Evolutionary conservation across 2,888 invertebrate species (phyloP).

Genomic region (Cetonia aurata): DNA sequence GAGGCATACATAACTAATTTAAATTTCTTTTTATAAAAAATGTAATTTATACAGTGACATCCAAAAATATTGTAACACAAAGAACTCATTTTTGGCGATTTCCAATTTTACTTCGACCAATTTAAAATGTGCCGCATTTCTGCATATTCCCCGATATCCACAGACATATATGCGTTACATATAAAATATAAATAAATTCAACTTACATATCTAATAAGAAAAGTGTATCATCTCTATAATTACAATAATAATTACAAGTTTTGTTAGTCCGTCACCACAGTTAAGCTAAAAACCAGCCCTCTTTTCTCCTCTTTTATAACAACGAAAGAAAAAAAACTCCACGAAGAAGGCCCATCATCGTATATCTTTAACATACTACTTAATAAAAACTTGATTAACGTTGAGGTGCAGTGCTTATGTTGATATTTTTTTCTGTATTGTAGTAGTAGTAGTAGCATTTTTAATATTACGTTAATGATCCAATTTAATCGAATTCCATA

Average conservation of each 20-base stretch:
- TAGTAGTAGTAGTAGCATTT: neutral
- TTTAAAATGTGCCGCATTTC: too few relatives aligned
- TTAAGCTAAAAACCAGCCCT: slow-evolving; percentile 62
- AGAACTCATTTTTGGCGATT: too few relatives aligned
- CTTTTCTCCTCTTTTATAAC: slow-evolving; percentile 23
- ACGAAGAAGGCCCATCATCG: slow-evolving; percentile 9
- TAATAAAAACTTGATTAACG: slow-evolving; percentile 49
- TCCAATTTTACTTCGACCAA: too few relatives aligned
- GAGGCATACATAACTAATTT: too few relatives aligned
- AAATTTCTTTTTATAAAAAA: too few relatives aligned
- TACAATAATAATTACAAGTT: slow-evolving; percentile 62
- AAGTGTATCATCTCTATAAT: slow-evolving; percentile 57
- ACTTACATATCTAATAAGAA: slow-evolving; percentile 53
- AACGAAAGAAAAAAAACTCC: neutral
- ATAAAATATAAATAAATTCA: slow-evolving; percentile 54
- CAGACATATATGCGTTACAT: neutral
- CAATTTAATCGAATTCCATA: neutral
- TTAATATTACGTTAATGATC: neutral
- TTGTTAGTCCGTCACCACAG: slow-evolving; percentile 67
- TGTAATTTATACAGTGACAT: too few relatives aligned
- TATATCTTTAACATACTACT: slow-evolving; percentile 11
- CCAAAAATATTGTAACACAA: too few relatives aligned
- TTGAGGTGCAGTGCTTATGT: slow-evolving; percentile 52
- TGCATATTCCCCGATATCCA: too few relatives aligned
- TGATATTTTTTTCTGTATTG: slow-evolving; percentile 39